Conservation (phyloP, 1,140 invertebrate genomes). For the honey bee (Apis mellifera) region Amel_HAv3.1 CM009941.2:1807501-1808000, state of each 20-base stretch:
- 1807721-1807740: neutral
- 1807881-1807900: slow-evolving; percentile 44
- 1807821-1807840: slow-evolving; percentile 9
- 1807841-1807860: slow-evolving; percentile 42
- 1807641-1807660: slow-evolving; percentile 1
- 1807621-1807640: slow-evolving; percentile 24
- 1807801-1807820: slow-evolving; percentile 30
- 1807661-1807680: slow-evolving; percentile 5
- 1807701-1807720: neutral
- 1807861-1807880: slow-evolving; percentile 44
- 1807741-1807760: neutral
- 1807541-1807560: slow-evolving; percentile 38
- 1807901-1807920: slow-evolving; percentile 14
- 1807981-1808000: neutral
- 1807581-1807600: neutral
- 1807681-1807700: neutral
- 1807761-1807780: slow-evolving; percentile 13
- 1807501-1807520: slow-evolving; percentile 31
- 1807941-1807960: neutral
- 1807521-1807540: slow-evolving; percentile 38
- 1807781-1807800: slow-evolving; percentile 39
- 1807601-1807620: neutral
- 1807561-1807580: slow-evolving; percentile 36
- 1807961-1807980: neutral
- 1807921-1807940: slow-evolving; percentile 22